These are phyloP conservation scores for Neodon shergylaensis DNA, from an alignment of 2,113 vertebrate genomes.

Conservation along the genomic window DNA sequence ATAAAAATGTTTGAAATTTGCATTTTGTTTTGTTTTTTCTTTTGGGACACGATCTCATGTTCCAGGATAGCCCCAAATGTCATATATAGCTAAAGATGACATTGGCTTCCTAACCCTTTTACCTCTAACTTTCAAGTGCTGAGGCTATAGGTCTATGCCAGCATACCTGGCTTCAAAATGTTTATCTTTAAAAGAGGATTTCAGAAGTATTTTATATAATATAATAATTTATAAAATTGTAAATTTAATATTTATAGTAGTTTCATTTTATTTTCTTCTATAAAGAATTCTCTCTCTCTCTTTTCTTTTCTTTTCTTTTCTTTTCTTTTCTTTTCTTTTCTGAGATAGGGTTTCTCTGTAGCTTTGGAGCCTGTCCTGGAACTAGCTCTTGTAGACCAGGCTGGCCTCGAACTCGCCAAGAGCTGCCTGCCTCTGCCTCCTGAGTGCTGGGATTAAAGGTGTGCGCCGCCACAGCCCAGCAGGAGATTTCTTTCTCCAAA, in stretches of 20 bases:
- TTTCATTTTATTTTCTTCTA: conserved; percentile 54
- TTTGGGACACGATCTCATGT: background rate
- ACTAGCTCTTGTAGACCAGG: no score
- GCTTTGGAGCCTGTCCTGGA: no score
- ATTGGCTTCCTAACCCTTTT: background rate
- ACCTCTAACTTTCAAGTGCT: background rate
- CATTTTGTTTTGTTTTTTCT: background rate
- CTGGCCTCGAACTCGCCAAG: no score
- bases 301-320: no score
- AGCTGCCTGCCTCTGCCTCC: no score
- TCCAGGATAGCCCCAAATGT: background rate
- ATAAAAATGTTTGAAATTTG: conserved; percentile 20
- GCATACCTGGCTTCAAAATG: background rate
- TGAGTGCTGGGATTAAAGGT: no score
- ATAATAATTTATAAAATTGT: background rate
- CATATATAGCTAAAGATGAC: background rate
- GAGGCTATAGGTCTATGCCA: background rate
- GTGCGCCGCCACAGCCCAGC: no score
- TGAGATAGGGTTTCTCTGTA: no score
- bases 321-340: no score
- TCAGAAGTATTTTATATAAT: background rate
- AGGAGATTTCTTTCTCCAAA: conserved; percentile 40
- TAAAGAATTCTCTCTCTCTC: conserved; percentile 25
- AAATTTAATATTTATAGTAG: background rate
- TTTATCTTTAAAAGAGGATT: conserved; percentile 40